phyloP scores from a whole-genome alignment of 64 coral and sea anemone genomes.

The Stylophora pistillata region DNA sequence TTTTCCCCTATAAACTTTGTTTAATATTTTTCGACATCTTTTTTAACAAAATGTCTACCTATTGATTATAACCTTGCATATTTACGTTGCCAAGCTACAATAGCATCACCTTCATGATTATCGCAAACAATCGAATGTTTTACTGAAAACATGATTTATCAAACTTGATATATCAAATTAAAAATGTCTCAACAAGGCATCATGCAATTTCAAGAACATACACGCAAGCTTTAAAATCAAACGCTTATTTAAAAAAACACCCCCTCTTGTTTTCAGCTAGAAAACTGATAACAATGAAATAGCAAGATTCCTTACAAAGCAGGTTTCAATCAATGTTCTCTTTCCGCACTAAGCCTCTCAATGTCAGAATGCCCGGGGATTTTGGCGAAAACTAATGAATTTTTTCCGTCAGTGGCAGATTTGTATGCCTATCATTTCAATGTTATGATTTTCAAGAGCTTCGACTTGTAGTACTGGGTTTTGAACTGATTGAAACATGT shows the following conservation, averaged over 20 bases:
- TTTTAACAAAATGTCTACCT: not conserved
- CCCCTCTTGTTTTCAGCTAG: not conserved
- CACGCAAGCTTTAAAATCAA: not conserved
- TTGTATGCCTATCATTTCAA: too few relatives aligned
- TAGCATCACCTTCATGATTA: not conserved
- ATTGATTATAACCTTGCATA: not conserved
- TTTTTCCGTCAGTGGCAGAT: too few relatives aligned
- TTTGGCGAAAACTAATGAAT: not conserved
- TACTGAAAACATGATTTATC: not conserved
- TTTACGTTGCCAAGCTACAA: slow-evolving; percentile 16
- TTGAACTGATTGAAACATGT: too few relatives aligned
- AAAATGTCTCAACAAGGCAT: not conserved
- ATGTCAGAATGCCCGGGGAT: not conserved
- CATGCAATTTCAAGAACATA: not conserved
- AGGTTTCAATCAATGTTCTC: not conserved
- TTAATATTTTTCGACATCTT: not conserved
- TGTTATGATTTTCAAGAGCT: too few relatives aligned
- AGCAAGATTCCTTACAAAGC: not conserved
- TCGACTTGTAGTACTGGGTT: too few relatives aligned
- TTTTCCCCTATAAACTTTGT: not conserved
- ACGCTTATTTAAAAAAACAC: too few relatives aligned
- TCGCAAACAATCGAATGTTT: not conserved
- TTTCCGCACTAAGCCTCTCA: not conserved
- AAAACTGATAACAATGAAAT: not conserved
- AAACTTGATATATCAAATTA: not conserved